phyloP scores from a whole-genome alignment of 2,113 vertebrate genomes.

The Bungarus multicinctus region DNA sequence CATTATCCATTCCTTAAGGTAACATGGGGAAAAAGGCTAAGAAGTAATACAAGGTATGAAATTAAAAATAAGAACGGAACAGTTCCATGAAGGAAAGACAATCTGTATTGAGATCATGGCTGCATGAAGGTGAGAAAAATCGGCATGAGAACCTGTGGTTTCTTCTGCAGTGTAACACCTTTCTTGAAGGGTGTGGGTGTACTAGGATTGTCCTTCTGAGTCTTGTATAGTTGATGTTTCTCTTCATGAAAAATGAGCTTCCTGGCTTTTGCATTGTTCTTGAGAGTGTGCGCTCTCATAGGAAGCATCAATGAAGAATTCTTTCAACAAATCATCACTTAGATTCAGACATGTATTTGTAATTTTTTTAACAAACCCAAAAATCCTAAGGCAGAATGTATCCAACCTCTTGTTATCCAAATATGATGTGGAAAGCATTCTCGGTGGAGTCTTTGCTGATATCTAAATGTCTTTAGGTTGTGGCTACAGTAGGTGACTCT shows the following conservation, averaged over 20 bases:
- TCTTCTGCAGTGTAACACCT: background rate
- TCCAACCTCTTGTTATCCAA: background rate
- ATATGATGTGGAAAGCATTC: background rate
- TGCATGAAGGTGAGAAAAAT: too few species aligned
- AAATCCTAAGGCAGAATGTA: background rate
- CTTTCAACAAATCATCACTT: background rate
- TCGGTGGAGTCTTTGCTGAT: background rate
- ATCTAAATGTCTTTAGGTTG: background rate
- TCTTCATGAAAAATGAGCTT: background rate
- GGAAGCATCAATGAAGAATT: background rate
- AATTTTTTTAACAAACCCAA: background rate
- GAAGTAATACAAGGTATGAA: background rate
- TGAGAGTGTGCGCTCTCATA: background rate
- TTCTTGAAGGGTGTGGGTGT: background rate
- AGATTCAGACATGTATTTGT: background rate
- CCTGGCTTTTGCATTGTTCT: background rate
- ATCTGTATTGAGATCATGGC: background rate
- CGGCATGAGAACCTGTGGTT: background rate
- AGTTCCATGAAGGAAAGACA: background rate
- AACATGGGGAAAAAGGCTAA: too few species aligned
- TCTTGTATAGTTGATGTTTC: background rate
- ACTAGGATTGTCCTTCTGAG: background rate
- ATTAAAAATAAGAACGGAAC: background rate
- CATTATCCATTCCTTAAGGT: background rate
- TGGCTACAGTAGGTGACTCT: background rate